Evolutionary conservation across 2,888 invertebrate species (phyloP).

Genomic region (Hybos culiciformis): DNA sequence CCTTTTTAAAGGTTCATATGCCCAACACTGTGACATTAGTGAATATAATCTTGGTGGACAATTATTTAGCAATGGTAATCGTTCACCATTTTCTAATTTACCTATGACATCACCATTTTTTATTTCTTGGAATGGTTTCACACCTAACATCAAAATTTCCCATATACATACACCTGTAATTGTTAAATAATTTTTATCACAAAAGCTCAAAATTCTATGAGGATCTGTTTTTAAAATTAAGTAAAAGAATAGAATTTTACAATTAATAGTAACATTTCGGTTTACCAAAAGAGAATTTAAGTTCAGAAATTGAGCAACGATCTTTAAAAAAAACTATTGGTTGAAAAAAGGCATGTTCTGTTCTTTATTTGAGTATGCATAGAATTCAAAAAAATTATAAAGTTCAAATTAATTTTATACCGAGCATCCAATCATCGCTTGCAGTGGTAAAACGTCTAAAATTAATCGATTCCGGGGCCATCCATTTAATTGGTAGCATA

Average conservation of each 20-base stretch:
- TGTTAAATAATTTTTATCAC: neutral
- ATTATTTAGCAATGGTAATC: constrained; percentile 76
- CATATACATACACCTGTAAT: constrained; percentile 85
- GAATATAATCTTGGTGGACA: constrained; percentile 92
- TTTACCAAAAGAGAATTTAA: too few species aligned
- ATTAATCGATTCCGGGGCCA: constrained; percentile 98
- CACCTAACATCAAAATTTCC: constrained; percentile 96
- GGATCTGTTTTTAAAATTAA: too few species aligned
- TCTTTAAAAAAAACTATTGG: too few species aligned
- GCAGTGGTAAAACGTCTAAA: constrained; percentile 93
- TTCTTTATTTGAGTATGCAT: neutral
- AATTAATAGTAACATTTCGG: too few species aligned
- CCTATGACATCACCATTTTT: constrained; percentile 88
- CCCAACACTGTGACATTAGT: constrained; percentile 93
- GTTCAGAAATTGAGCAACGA: too few species aligned
- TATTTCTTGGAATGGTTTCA: constrained; percentile 97
- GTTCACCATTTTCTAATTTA: constrained; percentile 87
- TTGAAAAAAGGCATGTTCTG: neutral
- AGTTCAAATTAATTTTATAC: constrained; percentile 40
- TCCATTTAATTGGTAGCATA: constrained; percentile 98
- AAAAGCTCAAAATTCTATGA: neutral
- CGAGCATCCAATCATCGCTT: constrained; percentile 99
- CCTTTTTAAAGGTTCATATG: constrained; percentile 86
- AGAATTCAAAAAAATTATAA: neutral
- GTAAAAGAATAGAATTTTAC: too few species aligned